A percentile compares a stretch with the other conserved stretches of the same genome.
Conservation (phyloP, 2,113 vertebrate genomes). For the Passer montanus region DNA sequence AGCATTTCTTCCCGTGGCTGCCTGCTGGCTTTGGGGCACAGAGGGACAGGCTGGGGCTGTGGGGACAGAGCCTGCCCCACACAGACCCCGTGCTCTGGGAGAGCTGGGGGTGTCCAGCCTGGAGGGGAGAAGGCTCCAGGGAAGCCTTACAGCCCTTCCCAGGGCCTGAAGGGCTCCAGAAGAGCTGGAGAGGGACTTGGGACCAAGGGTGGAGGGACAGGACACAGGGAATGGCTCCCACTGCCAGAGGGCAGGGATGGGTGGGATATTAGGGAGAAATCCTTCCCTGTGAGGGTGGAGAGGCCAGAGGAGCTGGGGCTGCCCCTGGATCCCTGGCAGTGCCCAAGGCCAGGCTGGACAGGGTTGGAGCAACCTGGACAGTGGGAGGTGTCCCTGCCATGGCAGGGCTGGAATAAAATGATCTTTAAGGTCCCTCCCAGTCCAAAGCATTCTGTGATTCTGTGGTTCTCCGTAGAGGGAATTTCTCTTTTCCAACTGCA, state of each 20-base stretch:
- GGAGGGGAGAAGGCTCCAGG: not conserved
- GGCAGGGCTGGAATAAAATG: not conserved
- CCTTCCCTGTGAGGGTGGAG: rapidly evolving
- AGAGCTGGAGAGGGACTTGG: not conserved
- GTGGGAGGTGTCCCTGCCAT: not conserved
- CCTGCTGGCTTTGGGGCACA: not conserved
- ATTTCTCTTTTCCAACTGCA: not conserved
- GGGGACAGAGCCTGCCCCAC: not conserved
- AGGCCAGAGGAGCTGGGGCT: not conserved
- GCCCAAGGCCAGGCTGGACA: rapidly evolving
- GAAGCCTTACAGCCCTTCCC: not conserved
- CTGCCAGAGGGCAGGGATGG: not conserved
- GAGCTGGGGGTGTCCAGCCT: not conserved
- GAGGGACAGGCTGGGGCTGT: not conserved
- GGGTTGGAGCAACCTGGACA: rapidly evolving
- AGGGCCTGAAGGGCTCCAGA: not conserved
- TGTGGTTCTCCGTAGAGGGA: not conserved
- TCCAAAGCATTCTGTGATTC: not conserved
- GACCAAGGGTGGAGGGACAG: not conserved
- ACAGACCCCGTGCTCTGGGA: not conserved
- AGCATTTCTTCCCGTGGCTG: not conserved
- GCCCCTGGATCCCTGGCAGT: not conserved
- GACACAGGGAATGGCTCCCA: not conserved
- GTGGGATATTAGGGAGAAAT: not conserved
- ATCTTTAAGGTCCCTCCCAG: not conserved